Base-by-base conservation (phyloP, 2,113 vertebrate species). In the Clupea harengus region DNA sequence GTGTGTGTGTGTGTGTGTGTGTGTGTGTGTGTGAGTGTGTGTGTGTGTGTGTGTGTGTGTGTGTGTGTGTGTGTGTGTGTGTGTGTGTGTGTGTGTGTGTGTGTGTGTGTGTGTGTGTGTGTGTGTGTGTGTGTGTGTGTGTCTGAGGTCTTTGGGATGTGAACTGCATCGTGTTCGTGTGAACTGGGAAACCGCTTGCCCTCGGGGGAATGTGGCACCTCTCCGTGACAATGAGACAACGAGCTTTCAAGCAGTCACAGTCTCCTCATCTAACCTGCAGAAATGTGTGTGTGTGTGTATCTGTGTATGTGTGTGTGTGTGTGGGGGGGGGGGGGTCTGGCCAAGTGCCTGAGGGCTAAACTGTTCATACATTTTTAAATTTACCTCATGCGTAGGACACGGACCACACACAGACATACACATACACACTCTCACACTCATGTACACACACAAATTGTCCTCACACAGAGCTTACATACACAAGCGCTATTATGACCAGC, bases 151-250 rank as follows among this genome's bases (percentile, higher is more conserved):
- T 39, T 50, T 28, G 45, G n/a, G 81, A 60, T 17, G n/a, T 64
- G 45, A 85, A 88, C 87, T 72, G 64, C 28, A 1, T 72, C 4
- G 64, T n/a, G 64, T 25, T 28, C 25, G 64, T 72, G 64, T 72
- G 64, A 72, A 32, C 64, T 72, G 64, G 64, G 64, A 72, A 72
- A 72, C 64, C 64, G 10, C 64, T 13, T 32, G 64, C n/a, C 64
- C 64, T 81, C 39, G 18, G 32, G 83, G 87, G 86, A 90, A 89
- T 88, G 86, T 90, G 84, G 64, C 90, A 85, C 87, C 82, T 85
- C 87, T 81, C 86, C 87, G 44, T 84, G 89, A 67, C 80, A 83
- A 78, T 25, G 32, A 82, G 84, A 88, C 86, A 84, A 87, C 86
- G 72, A n/a, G 28, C 88, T 91, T 88, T 91, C 85, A 88, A 89